Conservation (phyloP, 2,797 vertebrate species). For the Mycteria americana region DNA sequence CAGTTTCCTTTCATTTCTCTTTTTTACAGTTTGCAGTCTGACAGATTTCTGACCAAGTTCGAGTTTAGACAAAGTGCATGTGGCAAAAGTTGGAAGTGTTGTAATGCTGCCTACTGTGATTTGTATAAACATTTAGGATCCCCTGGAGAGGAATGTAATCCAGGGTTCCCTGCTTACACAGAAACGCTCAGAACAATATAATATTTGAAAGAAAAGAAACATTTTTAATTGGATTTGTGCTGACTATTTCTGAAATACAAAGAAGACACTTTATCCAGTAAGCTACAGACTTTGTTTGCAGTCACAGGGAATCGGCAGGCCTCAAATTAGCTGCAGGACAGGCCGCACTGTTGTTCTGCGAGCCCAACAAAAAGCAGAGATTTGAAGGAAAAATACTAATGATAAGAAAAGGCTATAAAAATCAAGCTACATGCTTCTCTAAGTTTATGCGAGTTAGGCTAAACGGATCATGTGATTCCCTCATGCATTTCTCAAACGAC, state of each 20-base stretch:
- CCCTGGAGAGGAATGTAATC: constrained; percentile 63
- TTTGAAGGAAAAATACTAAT: constrained; percentile 24
- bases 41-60: constrained; percentile 55
- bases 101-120: constrained; percentile 64
- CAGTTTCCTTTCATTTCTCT: constrained; percentile 46
- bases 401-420: constrained; percentile 44
- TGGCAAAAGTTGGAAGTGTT: constrained; percentile 66
- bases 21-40: constrained; percentile 37
- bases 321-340: constrained; percentile 46
- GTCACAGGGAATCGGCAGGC: neutral
- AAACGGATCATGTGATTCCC: neutral
- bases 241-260: constrained; percentile 53
- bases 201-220: constrained; percentile 57
- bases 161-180: constrained; percentile 54
- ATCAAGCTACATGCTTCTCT: neutral
- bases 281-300: constrained; percentile 49
- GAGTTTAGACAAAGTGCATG: constrained; percentile 57
- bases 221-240: constrained; percentile 63
- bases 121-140: constrained; percentile 65
- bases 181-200: constrained; percentile 33
- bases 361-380: neutral
- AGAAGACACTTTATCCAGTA: constrained; percentile 45
- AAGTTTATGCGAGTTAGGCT: neutral
- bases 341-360: neutral
- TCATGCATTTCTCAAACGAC: neutral